Percentiles rank a stretch among this genome's conserved stretches.
phyloP scores from a whole-genome alignment of 92 coral and sea anemone genomes.

The Zoanthus sociatus region DNA sequence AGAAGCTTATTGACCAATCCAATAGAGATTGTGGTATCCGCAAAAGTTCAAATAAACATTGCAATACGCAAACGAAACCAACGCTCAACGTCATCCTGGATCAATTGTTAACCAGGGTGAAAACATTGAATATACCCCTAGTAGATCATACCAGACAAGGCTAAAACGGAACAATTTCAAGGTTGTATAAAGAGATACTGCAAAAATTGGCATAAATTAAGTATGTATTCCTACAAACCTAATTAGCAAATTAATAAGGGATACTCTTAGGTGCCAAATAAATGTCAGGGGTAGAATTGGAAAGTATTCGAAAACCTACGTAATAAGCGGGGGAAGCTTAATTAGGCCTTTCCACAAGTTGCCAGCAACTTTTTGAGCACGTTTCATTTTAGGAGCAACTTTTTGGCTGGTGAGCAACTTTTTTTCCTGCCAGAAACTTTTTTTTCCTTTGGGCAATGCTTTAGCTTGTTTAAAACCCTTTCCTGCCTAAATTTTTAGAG shows the following conservation, averaged over 20 bases:
- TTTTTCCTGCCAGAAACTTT: too few relatives aligned
- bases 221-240: constrained; percentile 36
- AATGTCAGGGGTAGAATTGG: not conserved
- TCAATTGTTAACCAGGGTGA: not conserved
- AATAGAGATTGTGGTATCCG: not conserved
- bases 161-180: constrained; percentile 17
- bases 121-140: not conserved
- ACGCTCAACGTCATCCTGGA: not conserved
- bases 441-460: too few relatives aligned
- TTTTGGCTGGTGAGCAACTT: too few relatives aligned
- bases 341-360: too few relatives aligned
- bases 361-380: too few relatives aligned
- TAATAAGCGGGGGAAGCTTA: not conserved
- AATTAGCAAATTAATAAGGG: not conserved
- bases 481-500: too few relatives aligned
- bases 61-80: not conserved
- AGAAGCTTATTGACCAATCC: too few relatives aligned
- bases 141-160: not conserved
- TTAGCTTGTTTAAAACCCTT: too few relatives aligned
- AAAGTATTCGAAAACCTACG: not conserved
- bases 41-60: not conserved
- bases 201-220: constrained; percentile 47
- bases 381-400: too few relatives aligned
- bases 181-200: constrained; percentile 49
- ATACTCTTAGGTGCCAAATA: not conserved